Evolutionary conservation across 1,140 invertebrate genomes (phyloP).

Genomic region (Zophobas atratus): DNA sequence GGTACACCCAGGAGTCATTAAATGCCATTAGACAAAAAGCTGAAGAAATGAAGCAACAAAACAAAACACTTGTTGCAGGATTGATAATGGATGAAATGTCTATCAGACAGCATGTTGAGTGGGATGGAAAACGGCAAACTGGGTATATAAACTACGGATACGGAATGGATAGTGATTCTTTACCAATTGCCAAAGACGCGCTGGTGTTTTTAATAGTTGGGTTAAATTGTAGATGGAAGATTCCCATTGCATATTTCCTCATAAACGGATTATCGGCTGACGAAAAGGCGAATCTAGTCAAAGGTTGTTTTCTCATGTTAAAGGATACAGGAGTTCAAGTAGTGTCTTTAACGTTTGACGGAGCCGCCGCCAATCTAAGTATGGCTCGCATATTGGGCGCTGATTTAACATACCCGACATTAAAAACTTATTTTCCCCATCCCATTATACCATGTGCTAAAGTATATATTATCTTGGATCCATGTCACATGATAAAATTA

Average conservation of each 20-base stretch:
- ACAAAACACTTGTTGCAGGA: background rate
- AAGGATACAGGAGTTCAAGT: conserved; percentile 52
- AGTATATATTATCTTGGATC: conserved; percentile 54
- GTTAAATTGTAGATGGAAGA: background rate
- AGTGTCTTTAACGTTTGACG: conserved; percentile 65
- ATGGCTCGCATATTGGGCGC: conserved; percentile 58
- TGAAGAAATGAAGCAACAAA: background rate
- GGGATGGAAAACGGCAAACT: background rate
- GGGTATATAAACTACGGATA: background rate
- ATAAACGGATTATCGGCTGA: too few relatives aligned
- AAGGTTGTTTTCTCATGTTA: conserved; percentile 8
- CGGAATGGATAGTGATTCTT: background rate
- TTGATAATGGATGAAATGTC: background rate
- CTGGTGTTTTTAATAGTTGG: background rate
- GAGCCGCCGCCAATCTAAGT: conserved; percentile 56
- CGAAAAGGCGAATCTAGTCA: too few relatives aligned
- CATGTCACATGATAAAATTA: conserved; percentile 60
- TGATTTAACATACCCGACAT: conserved; percentile 53
- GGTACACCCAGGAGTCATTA: background rate
- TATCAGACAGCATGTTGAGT: background rate
- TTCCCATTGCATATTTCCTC: too few relatives aligned
- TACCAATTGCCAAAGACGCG: background rate
- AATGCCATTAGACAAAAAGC: background rate
- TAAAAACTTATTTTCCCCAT: conserved; percentile 58
- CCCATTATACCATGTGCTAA: conserved; percentile 48